Percentiles rank a stretch among this genome's conserved stretches.
Conservation (phyloP, 2,888 invertebrate genomes). For the Diplolepis rosae region DNA sequence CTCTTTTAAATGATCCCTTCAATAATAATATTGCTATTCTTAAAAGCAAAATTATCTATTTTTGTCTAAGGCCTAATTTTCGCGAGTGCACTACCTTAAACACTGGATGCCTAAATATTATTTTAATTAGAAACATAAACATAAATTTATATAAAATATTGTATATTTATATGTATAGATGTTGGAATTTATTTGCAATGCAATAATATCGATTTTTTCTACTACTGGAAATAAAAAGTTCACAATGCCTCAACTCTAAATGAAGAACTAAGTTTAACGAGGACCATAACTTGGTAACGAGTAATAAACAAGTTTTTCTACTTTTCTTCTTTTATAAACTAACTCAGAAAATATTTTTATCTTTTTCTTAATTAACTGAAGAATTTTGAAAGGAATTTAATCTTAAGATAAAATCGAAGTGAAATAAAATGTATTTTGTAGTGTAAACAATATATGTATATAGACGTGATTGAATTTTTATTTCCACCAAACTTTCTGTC, state of each 20-base stretch:
- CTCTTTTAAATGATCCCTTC: too few relatives aligned
- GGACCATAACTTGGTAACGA: not conserved
- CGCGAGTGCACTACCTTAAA: not conserved
- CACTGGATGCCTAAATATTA: not conserved
- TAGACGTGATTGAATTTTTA: too few relatives aligned
- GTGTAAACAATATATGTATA: not conserved
- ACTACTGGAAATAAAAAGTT: slow-evolving; percentile 11
- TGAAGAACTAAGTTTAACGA: slow-evolving; percentile 3
- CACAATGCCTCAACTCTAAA: not conserved
- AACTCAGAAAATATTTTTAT: not conserved
- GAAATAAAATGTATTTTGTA: not conserved
- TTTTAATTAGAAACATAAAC: too few relatives aligned
- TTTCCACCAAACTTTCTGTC: too few relatives aligned
- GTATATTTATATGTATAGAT: not conserved
- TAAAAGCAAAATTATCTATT: too few relatives aligned
- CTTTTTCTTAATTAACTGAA: not conserved
- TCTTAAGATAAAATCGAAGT: not conserved
- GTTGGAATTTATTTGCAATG: not conserved
- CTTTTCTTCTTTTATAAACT: not conserved
- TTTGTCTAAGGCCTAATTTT: too few relatives aligned
- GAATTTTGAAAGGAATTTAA: not conserved
- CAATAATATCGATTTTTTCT: not conserved
- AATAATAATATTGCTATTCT: too few relatives aligned
- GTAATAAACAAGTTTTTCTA: slow-evolving; percentile 1
- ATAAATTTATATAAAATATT: too few relatives aligned